Evolutionary conservation across 2,888 invertebrate genomes (phyloP).

Genomic region (Mythimna ferrago): DNA sequence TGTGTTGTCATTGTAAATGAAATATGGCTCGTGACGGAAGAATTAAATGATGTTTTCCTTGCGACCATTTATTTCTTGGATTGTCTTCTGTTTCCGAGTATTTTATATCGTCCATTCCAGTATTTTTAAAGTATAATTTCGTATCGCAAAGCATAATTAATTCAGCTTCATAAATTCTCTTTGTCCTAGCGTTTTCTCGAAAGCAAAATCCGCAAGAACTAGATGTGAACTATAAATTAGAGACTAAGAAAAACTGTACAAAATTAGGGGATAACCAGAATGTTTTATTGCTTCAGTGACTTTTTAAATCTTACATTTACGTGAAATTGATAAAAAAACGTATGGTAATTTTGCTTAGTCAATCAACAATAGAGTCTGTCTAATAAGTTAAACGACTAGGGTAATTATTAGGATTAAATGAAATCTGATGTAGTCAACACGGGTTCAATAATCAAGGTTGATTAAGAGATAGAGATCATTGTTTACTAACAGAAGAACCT

Average conservation of each 20-base stretch:
- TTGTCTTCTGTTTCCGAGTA: constrained; percentile 5
- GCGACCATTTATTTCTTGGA: constrained; percentile 14
- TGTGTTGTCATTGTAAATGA: constrained; percentile 68
- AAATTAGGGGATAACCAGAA: constrained; percentile 7
- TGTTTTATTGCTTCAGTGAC: constrained; percentile 4
- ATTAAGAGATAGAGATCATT: too few species aligned
- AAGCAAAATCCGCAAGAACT: constrained; percentile 11
- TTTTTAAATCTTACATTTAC: not conserved
- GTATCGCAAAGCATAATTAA: constrained; percentile 7
- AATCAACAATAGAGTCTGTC: too few species aligned
- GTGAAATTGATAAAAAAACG: not conserved
- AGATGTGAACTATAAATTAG: constrained; percentile 26
- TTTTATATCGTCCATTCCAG: not conserved
- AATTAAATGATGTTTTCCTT: constrained; percentile 36
- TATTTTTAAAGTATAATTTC: constrained; percentile 3
- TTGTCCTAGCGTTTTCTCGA: constrained; percentile 3
- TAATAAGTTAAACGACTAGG: too few species aligned
- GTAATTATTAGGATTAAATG: too few species aligned
- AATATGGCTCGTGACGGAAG: constrained; percentile 50
- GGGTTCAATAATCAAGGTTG: too few species aligned
- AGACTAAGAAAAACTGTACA: constrained; percentile 13
- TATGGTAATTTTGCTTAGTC: too few species aligned
- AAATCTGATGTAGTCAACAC: too few species aligned
- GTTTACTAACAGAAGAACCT: too few species aligned
- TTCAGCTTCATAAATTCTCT: constrained; percentile 11